Percentiles rank a stretch among this genome's conserved stretches.
These are phyloP conservation scores for Istiophorus platypterus DNA, from an alignment of 2,113 vertebrate species.

Conservation along the genomic window DNA sequence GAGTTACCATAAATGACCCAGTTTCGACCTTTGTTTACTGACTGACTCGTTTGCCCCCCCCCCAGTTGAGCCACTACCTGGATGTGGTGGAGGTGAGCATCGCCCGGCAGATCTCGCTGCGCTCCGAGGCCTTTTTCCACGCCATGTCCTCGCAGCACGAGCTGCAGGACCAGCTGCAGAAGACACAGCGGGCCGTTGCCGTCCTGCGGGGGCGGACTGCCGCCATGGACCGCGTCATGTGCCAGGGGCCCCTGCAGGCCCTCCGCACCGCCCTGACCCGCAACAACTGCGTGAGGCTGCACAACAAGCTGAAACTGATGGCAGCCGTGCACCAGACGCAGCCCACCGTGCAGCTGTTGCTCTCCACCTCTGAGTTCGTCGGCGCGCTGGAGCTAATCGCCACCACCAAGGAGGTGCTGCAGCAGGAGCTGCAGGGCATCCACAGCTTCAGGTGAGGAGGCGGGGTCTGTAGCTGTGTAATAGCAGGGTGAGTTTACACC, in stretches of 20 bases:
- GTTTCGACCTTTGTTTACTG: neutral
- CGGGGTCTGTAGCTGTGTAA: neutral
- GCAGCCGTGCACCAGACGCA: slow-evolving; percentile 99
- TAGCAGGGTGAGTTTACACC: no score
- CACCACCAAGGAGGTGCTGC: slow-evolving; percentile 97
- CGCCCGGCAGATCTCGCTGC: slow-evolving; percentile 97
- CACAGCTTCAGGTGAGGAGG: slow-evolving; percentile 94
- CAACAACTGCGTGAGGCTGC: slow-evolving; percentile 93
- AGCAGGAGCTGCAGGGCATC: slow-evolving; percentile 98
- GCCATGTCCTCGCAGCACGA: slow-evolving; percentile 99
- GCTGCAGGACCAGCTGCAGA: slow-evolving; percentile 96
- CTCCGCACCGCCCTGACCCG: slow-evolving; percentile 90
- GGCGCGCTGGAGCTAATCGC: slow-evolving; percentile 97
- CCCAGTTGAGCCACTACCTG: slow-evolving; percentile 97
- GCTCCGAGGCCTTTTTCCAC: slow-evolving; percentile 99
- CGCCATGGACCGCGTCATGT: slow-evolving; percentile 93
- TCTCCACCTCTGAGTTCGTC: slow-evolving; percentile 96
- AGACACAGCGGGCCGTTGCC: slow-evolving; percentile 93
- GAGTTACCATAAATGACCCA: no score
- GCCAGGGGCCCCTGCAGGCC: slow-evolving; percentile 91
- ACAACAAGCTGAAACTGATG: slow-evolving; percentile 97
- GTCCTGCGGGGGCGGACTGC: slow-evolving; percentile 92
- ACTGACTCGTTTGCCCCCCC: neutral
- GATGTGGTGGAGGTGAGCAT: slow-evolving; percentile 99
- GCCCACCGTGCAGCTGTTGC: slow-evolving; percentile 96